phyloP scores from a whole-genome alignment of 2,797 vertebrate species.

The Hydrophis major region DNA sequence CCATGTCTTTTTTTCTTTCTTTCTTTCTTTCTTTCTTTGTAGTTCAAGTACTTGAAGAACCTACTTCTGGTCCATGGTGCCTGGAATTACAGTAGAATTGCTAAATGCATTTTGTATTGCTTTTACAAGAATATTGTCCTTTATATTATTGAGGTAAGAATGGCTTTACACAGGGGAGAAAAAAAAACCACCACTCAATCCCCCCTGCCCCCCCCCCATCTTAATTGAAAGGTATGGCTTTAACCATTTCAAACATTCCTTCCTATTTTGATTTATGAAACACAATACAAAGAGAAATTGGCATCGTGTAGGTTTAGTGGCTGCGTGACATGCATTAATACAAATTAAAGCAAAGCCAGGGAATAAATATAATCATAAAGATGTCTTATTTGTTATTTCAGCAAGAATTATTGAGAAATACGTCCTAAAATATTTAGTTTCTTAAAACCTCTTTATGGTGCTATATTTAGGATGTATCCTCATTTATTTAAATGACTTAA shows the following conservation, averaged over 20 bases:
- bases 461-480: not conserved
- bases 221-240: not conserved
- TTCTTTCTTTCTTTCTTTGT: slow-evolving; percentile 58
- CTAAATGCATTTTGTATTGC: slow-evolving; percentile 94
- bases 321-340: not conserved
- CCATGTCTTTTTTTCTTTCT: not conserved
- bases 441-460: not conserved
- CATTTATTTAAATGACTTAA: not conserved
- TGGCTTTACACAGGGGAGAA: not conserved
- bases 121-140: slow-evolving; percentile 98
- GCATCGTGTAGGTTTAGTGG: not conserved
- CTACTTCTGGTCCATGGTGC: slow-evolving; percentile 90
- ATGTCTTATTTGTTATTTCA: not conserved
- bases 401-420: not conserved
- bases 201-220: not conserved
- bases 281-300: not conserved
- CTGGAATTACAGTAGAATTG: slow-evolving; percentile 93
- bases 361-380: not conserved
- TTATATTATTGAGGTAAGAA: slow-evolving; percentile 88
- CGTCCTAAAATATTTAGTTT: not conserved
- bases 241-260: not conserved
- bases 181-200: not conserved
- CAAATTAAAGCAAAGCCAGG: not conserved
- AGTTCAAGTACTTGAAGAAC: slow-evolving; percentile 90
- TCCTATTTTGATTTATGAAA: not conserved